Conservation (phyloP, 1,140 invertebrate genomes). For the Laodelphax striatellus region DNA sequence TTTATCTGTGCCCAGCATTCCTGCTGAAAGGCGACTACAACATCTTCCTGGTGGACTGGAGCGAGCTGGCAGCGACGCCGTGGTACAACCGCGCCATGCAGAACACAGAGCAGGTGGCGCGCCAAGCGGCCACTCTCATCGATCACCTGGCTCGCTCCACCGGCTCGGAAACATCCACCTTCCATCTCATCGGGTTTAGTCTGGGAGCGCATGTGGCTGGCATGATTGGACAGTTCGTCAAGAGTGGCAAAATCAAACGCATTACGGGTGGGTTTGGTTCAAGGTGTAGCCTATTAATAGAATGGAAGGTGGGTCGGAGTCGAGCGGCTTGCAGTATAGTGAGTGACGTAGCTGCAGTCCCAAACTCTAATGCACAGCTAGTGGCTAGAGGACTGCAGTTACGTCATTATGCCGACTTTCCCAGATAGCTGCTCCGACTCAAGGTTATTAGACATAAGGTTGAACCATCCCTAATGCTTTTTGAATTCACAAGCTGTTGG, state of each 20-base stretch:
- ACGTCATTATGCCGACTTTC: too few relatives aligned
- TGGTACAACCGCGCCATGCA: constrained; percentile 24
- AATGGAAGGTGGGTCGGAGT: too few relatives aligned
- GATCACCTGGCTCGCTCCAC: constrained; percentile 17
- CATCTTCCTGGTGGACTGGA: constrained; percentile 54
- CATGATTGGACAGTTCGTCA: constrained; percentile 28
- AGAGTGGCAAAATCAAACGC: constrained; percentile 27
- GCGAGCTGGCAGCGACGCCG: constrained; percentile 32
- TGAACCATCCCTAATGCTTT: too few relatives aligned
- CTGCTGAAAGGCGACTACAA: constrained; percentile 41
- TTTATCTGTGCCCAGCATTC: constrained; percentile 32
- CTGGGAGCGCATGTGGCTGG: constrained; percentile 28
- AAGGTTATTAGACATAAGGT: too few relatives aligned
- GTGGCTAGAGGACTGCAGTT: too few relatives aligned
- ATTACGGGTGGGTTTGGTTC: constrained; percentile 33
- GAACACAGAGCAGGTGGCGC: constrained; percentile 21
- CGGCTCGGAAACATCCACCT: constrained; percentile 13
- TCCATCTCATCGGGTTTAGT: constrained; percentile 28
- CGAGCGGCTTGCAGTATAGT: too few relatives aligned
- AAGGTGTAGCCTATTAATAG: too few relatives aligned
- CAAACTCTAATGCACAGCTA: too few relatives aligned
- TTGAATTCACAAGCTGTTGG: too few relatives aligned
- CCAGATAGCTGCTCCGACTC: too few relatives aligned
- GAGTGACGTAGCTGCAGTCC: too few relatives aligned
- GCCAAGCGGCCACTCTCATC: constrained; percentile 19